Evolutionary conservation across 2,113 vertebrate genomes (phyloP).

Genomic region (Prionailurus viverrinus): DNA sequence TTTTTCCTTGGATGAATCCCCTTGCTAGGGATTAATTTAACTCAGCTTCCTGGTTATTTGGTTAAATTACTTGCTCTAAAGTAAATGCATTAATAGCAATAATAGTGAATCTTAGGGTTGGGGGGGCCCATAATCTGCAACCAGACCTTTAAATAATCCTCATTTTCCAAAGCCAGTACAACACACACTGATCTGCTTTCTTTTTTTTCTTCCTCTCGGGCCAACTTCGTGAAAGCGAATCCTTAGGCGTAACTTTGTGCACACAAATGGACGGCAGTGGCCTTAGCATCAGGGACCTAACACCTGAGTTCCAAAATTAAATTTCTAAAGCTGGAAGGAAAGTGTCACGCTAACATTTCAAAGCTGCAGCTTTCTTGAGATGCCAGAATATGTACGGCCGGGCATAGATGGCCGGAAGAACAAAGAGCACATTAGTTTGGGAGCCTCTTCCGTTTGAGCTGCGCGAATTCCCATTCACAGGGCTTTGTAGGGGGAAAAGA

Average conservation of each 20-base stretch:
- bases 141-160: background rate
- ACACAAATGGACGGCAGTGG: background rate
- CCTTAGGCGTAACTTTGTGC: constrained; percentile 62
- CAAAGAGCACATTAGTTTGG: background rate
- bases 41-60: background rate
- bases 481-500: background rate
- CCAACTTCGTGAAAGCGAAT: constrained; percentile 50
- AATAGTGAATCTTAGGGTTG: background rate
- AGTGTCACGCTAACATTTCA: constrained; percentile 67
- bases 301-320: constrained; percentile 73
- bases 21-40: background rate
- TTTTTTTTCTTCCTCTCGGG: constrained; percentile 64
- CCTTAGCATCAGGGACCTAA: constrained; percentile 4
- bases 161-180: background rate
- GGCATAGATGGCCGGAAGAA: background rate
- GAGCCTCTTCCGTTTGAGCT: background rate
- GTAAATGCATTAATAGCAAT: background rate
- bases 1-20: background rate
- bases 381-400: background rate
- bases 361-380: background rate
- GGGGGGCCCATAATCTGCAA: background rate
- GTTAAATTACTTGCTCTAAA: background rate
- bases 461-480: background rate
- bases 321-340: constrained; percentile 80
- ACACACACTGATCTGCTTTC: background rate